Evolutionary conservation across 2,888 invertebrate species (phyloP).

Genomic region (Drosophila longiperda): DNA sequence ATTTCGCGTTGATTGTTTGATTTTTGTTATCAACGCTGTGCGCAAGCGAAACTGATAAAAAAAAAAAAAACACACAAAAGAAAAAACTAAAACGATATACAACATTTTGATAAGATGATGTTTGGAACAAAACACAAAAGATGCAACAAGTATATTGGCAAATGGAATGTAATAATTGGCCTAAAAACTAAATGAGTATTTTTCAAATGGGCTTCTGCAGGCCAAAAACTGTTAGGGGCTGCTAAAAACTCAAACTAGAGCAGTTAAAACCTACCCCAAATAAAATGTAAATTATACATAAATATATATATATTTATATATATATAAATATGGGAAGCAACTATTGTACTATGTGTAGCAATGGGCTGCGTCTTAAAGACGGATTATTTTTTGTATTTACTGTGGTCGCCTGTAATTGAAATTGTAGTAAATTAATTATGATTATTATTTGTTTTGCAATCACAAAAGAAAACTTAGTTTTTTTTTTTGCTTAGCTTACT

Average conservation of each 20-base stretch:
- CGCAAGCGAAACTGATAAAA: slow-evolving; percentile 61
- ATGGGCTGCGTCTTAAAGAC: slow-evolving; percentile 67
- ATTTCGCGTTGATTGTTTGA: slow-evolving; percentile 62
- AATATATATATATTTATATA: slow-evolving; percentile 20
- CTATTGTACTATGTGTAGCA: slow-evolving; percentile 51
- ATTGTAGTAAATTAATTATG: slow-evolving; percentile 66
- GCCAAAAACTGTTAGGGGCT: slow-evolving; percentile 31
- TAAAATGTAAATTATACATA: slow-evolving; percentile 57
- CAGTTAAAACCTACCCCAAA: slow-evolving; percentile 10
- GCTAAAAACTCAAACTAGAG: slow-evolving; percentile 8
- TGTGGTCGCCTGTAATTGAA: slow-evolving; percentile 50
- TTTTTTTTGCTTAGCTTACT: slow-evolving; percentile 58
- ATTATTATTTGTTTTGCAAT: slow-evolving; percentile 63
- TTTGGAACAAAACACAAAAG: slow-evolving; percentile 7
- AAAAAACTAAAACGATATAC: slow-evolving; percentile 23
- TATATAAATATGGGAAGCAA: slow-evolving; percentile 33
- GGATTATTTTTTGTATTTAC: slow-evolving; percentile 49
- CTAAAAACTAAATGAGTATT: slow-evolving; percentile 59
- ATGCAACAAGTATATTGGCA: slow-evolving; percentile 44
- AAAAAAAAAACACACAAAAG: slow-evolving; percentile 22
- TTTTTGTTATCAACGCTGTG: slow-evolving; percentile 75
- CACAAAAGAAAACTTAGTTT: slow-evolving; percentile 64
- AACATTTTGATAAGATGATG: slow-evolving; percentile 39
- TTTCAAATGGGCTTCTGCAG: slow-evolving; percentile 29
- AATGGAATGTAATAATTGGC: slow-evolving; percentile 65